Evolutionary conservation across 2,888 invertebrate genomes (phyloP), one percentile per base, ranked within the genome.

Genomic region (Eilema griseolum): DNA sequence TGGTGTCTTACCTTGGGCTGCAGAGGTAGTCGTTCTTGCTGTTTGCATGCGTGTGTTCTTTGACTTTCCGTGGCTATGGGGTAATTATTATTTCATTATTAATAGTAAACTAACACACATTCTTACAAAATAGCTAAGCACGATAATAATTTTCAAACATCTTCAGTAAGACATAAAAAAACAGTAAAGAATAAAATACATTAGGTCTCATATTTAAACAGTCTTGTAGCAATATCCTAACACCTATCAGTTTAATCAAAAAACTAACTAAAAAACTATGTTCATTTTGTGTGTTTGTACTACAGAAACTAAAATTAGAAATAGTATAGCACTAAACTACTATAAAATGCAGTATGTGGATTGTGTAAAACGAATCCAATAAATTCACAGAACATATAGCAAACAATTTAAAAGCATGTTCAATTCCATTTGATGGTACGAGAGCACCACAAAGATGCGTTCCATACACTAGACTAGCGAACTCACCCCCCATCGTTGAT

Each of bases 51-150:
- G 90, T 76, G 83, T 87, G 23, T 84, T 93, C 12, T 84, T 94
- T 1, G 89, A 88, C 23, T 93, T 92, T 71, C 94, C 95, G 69
- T 92, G 92, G 90, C 81, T 90, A 65, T 94, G 94, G 94, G 95
- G 95, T 94, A 84, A 85, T 86, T 85, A 72, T 56, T 5, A n/a
- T 52, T 64, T 28, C 7, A n/a, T 28, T 64, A n/a, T n/a, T 46
- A 26, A n/a, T 20, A 20, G 5, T n/a, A n/a, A 8, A n/a, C 10
- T 52, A 52, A 52, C n/a, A n/a, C 20, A 20, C 20, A n/a, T n/a
- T 46, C 20, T 46, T 46, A 52, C 2, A n/a, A n/a, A 52, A 46
- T 46, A 46, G 52, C 7, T 52, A n/a, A n/a, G 46, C 52, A n/a
- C 10, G 52, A 52, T 5, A 52, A 52, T 52, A n/a, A 10, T n/a